These are phyloP conservation scores for Mythimna loreyi DNA, from an alignment of 2,888 invertebrate species.

Conservation along the genomic window DNA sequence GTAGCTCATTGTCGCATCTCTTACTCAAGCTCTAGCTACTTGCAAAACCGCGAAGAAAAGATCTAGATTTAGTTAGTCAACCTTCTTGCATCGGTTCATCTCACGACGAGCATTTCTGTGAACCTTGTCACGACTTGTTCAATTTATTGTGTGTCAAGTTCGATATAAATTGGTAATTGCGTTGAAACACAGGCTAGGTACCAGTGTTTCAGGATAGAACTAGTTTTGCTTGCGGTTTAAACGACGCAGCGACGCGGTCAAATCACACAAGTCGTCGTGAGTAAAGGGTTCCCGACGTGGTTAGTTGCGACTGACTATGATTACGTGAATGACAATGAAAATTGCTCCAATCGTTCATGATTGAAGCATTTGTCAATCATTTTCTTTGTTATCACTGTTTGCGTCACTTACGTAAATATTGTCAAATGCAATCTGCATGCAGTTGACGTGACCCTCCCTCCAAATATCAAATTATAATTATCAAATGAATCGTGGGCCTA, in stretches of 20 bases:
- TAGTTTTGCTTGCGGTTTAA: neutral
- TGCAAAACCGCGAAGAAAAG: slow-evolving; percentile 30
- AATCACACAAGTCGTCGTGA: neutral
- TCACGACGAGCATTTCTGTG: slow-evolving; percentile 30
- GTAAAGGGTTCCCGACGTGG: too few relatives aligned
- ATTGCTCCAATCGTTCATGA: too few relatives aligned
- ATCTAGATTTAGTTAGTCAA: slow-evolving; percentile 36
- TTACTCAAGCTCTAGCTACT: slow-evolving; percentile 20
- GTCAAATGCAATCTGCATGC: too few relatives aligned
- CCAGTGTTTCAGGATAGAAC: neutral
- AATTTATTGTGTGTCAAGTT: slow-evolving; percentile 55
- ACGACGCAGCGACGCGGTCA: neutral
- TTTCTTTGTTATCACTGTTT: too few relatives aligned
- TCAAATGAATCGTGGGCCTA: too few relatives aligned
- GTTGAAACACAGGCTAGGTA: slow-evolving; percentile 1
- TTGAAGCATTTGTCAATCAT: too few relatives aligned
- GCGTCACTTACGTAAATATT: too few relatives aligned
- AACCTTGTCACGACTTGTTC: slow-evolving; percentile 29
- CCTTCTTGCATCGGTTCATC: slow-evolving; percentile 20
- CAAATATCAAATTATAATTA: too few relatives aligned
- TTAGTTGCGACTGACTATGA: too few relatives aligned
- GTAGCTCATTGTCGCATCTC: neutral
- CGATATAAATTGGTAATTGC: slow-evolving; percentile 42
- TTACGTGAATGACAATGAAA: too few relatives aligned
- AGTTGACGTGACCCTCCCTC: too few relatives aligned